These are phyloP conservation scores for Ditylenchus weischeri DNA, from an alignment of 2,888 invertebrate species.

Conservation along the genomic window DNA sequence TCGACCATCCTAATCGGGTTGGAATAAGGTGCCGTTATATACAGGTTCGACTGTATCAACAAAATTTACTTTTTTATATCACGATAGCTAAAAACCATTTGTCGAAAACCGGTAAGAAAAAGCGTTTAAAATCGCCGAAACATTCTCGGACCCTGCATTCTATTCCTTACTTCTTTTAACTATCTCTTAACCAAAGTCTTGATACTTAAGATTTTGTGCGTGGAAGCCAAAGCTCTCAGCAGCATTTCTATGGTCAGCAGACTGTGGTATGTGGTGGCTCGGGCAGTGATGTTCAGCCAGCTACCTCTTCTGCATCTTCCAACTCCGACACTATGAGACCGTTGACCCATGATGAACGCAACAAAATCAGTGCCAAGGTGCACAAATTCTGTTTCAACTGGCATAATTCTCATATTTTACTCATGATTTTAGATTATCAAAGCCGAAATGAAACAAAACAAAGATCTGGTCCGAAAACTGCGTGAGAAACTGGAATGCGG, in stretches of 20 bases:
- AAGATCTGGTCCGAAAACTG: constrained; percentile 69
- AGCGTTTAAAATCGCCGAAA: too few relatives aligned
- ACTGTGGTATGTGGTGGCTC: constrained; percentile 8
- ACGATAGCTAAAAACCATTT: too few relatives aligned
- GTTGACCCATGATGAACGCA: constrained; percentile 69
- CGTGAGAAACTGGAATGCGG: constrained; percentile 74
- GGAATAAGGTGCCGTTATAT: too few relatives aligned
- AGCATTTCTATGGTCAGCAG: constrained; percentile 28
- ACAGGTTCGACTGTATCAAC: too few relatives aligned
- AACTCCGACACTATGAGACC: neutral
- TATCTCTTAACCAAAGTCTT: too few relatives aligned
- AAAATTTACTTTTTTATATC: too few relatives aligned
- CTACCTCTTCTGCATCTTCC: neutral
- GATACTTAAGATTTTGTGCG: constrained; percentile 27
- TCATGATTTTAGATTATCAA: constrained; percentile 68
- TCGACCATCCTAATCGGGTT: too few relatives aligned
- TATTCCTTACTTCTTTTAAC: too few relatives aligned
- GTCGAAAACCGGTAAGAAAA: too few relatives aligned
- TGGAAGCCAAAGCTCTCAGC: constrained; percentile 27
- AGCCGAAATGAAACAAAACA: constrained; percentile 87
- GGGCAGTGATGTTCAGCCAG: constrained; percentile 14
- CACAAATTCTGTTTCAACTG: too few relatives aligned
- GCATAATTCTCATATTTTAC: too few relatives aligned
- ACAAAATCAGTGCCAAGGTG: constrained; percentile 77
- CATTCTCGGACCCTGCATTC: too few relatives aligned